Base-by-base conservation (phyloP, 2,113 vertebrate genomes). In the Phasianus colchicus region DNA sequence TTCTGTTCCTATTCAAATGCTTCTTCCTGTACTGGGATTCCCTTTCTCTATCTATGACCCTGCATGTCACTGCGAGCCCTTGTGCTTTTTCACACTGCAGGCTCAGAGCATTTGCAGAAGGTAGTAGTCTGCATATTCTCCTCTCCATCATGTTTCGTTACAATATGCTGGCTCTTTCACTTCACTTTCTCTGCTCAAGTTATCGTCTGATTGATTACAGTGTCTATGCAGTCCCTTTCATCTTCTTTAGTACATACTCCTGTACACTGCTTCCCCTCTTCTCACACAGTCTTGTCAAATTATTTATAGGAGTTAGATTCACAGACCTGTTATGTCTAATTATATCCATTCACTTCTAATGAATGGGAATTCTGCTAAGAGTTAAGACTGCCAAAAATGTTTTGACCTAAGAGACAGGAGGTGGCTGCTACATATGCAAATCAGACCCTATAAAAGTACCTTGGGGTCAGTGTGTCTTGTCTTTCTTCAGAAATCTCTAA, bases 301-400 rank as follows among this genome's bases (percentile, higher is more conserved):
- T 98, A 98, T 98, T 98, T 98, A 97, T 98, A 97, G 98, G 94
- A 95, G 88, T 94, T 89, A 81, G 92, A 95, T 97, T 96, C 96
- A 96, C 65, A 88, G 88, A 91, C 73, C 81, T 93, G 94, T 96
- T 96, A 95, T 96, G 96, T 98, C 98, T 98, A 98, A 98, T 98
- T 98, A 98, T 98, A 98, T 97, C 98, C 93, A 96, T 98, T 97
- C 97, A 96, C 88, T 96, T 97, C 95, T 89, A 97, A 97, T 93
- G 90, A 96, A 97, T 97, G 89, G 89, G 90, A 97, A 98, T 97
- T 97, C 83, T 97, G 94, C 83, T 97, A 96, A 92, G 93, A 97
- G 83, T 81, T 64, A 71, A 92, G 97, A 97, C 91, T 97, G 96
- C 97, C 97, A 97, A 96, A 97, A 96, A 95, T 84, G 89, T 97